Evolutionary conservation across 2,888 invertebrate genomes (phyloP).

Genomic region (Cheilosia grossa): DNA sequence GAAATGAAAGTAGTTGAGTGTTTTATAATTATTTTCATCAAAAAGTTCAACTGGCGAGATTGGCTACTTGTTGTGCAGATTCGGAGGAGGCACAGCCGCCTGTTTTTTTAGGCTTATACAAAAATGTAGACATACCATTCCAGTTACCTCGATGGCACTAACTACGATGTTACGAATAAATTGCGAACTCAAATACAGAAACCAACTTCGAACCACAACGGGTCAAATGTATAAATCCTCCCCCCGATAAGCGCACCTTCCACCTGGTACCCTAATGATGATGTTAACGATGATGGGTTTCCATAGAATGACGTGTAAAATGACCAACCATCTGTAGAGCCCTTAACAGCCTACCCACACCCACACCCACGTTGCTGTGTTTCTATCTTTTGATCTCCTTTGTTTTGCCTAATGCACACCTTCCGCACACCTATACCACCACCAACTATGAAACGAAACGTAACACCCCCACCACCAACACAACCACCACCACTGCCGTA

Average conservation of each 20-base stretch:
- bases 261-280: constrained; percentile 55
- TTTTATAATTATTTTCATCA: too few relatives aligned
- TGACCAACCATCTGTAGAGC: constrained; percentile 63
- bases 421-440: constrained; percentile 23
- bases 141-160: too few relatives aligned
- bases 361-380: constrained; percentile 1
- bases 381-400: constrained; percentile 59
- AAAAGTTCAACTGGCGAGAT: too few relatives aligned
- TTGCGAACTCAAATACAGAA: too few relatives aligned
- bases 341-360: constrained; percentile 34
- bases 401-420: constrained; percentile 60
- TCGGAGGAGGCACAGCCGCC: too few relatives aligned
- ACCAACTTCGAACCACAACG: background rate
- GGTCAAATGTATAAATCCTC: constrained; percentile 8
- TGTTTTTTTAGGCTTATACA: too few relatives aligned
- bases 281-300: constrained; percentile 58
- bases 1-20: too few relatives aligned
- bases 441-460: constrained; percentile 14
- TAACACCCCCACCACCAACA: constrained; percentile 5
- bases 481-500: constrained; percentile 2
- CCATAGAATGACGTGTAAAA: constrained; percentile 52
- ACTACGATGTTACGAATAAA: too few relatives aligned
- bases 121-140: too few relatives aligned
- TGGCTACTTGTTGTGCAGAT: too few relatives aligned
- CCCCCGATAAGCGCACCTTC: constrained; percentile 26